These are phyloP conservation scores for Tapera naevia DNA, from an alignment of 2,797 vertebrate species.

Conservation along the genomic window DNA sequence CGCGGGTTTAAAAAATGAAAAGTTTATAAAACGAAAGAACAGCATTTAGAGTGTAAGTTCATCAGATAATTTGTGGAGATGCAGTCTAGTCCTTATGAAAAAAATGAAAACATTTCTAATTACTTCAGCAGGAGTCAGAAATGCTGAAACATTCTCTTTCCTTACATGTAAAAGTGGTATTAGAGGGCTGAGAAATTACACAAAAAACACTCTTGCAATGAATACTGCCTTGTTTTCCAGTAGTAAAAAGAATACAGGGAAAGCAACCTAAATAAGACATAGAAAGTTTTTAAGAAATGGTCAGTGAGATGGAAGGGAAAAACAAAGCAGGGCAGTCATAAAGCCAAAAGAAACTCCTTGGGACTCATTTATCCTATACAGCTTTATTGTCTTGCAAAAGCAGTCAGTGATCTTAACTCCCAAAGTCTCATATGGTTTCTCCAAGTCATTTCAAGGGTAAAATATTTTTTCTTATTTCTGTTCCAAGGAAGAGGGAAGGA, in stretches of 20 bases:
- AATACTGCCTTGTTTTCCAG: not conserved
- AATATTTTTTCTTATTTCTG: constrained; percentile 1
- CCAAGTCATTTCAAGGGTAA: not conserved
- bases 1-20: not conserved
- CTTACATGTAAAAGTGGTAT: not conserved
- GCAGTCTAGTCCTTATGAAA: not conserved
- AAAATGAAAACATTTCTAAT: not conserved
- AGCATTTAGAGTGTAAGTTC: not conserved
- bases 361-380: not conserved
- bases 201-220: not conserved
- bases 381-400: not conserved
- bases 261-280: not conserved
- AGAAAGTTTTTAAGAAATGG: not conserved
- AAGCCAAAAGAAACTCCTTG: not conserved
- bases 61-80: not conserved
- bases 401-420: not conserved
- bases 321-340: not conserved
- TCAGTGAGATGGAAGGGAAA: not conserved
- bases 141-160: not conserved
- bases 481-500: not conserved
- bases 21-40: not conserved
- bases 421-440: not conserved
- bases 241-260: not conserved
- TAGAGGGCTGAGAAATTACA: not conserved
- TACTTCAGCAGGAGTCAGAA: not conserved